Base-by-base conservation (phyloP, 1,140 invertebrate genomes). In the Caerostris extrusa region DNA sequence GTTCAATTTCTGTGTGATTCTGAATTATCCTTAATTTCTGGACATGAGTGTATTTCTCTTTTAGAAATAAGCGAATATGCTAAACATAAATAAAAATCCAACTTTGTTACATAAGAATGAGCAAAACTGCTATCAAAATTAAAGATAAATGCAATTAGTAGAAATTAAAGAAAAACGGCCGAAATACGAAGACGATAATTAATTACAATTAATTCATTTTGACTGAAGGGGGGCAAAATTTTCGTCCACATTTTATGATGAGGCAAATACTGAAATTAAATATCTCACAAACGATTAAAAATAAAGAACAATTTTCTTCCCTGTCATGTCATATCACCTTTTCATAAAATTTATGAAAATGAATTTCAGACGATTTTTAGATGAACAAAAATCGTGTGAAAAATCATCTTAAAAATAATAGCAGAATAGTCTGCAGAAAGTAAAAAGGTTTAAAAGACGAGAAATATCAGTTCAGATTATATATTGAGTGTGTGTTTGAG, bases 251-350 rank as follows among this genome's bases (percentile, higher is more conserved):
- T 50, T 50, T 71, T 71, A 71, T 71, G 69, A 71, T 34, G 19
- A 71, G 50, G 50, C 69, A 34, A 71, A 71, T 71, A 71, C 69
- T 19, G 69, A 34, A 71, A 34, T 34, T 71, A 71, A 71, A 71
- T 71, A 71, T 34, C 69, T 71, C 69, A 34, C 50, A 71, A 34
- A 71, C 34, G 69, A 71, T 10, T 6, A 34, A 12, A 53, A 71
- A 71, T 71, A 71, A 71, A 34, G 69, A 71, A 34, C 50, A 34
- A 14, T 8, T 71, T 71, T 71, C 50, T 71, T 71, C 67, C n/a
- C 7, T n/a, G n/a, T 12, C 61, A 64, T 64, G 17, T 64, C 17
- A 17, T 10, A 3, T 71, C 67, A 17, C 67, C 3, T 8, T 34
- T 8, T 34, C 34, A 34, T n/a, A 71, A 19, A 34, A 7, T 7